These are phyloP conservation scores for Planococcus citri DNA, from an alignment of 1,140 invertebrate species.

Conservation along the genomic window DNA sequence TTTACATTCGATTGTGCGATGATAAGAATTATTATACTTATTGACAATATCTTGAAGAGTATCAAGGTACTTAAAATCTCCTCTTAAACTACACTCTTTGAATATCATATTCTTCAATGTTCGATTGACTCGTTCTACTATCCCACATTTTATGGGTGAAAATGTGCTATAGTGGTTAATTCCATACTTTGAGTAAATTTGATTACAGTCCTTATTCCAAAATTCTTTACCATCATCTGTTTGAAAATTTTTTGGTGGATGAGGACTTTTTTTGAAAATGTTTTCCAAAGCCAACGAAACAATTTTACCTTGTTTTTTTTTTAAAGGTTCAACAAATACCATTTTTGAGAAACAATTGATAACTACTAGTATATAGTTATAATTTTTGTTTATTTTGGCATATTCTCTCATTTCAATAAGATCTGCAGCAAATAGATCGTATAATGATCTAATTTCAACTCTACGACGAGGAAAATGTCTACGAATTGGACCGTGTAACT, in stretches of 20 bases:
- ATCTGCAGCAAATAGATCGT: no score
- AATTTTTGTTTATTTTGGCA: no score
- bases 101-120: constrained; percentile 25
- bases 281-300: background rate
- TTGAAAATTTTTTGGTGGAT: background rate
- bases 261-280: constrained; percentile 6
- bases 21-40: constrained; percentile 14
- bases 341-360: background rate
- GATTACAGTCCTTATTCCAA: constrained; percentile 17
- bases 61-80: constrained; percentile 27
- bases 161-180: constrained; percentile 27
- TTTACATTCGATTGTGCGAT: constrained; percentile 19
- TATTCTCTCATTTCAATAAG: no score
- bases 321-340: background rate
- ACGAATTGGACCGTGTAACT: no score
- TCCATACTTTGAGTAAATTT: constrained; percentile 16
- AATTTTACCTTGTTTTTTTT: background rate
- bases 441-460: no score
- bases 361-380: no score
- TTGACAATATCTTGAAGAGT: background rate
- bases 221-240: no score
- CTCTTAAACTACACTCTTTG: constrained; percentile 26
- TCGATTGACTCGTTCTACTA: constrained; percentile 31
- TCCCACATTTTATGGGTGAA: constrained; percentile 28
- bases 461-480: no score